Conservation (phyloP, 2,113 vertebrate genomes). For the Pteropus alecto region DNA sequence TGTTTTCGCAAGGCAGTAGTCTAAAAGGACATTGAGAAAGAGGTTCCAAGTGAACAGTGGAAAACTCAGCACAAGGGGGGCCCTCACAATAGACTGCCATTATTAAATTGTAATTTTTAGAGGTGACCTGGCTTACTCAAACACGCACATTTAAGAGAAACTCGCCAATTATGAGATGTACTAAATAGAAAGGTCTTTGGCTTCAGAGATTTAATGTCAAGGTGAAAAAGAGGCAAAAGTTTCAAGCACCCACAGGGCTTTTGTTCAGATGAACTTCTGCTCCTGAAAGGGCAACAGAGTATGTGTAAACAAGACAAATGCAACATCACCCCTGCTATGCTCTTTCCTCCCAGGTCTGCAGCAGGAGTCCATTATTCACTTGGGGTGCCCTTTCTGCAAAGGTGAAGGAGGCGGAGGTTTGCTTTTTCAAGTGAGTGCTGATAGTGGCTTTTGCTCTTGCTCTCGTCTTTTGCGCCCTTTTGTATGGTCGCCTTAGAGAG, state of each 20-base stretch:
- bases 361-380: neutral
- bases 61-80: neutral
- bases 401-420: neutral
- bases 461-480: neutral
- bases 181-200: neutral
- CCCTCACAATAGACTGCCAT: neutral
- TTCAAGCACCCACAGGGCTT: neutral
- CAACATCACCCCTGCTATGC: neutral
- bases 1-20: constrained; percentile 9
- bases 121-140: neutral
- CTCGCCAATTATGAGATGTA: neutral
- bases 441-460: neutral
- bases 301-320: neutral
- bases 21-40: neutral
- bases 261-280: constrained; percentile 21
- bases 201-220: neutral
- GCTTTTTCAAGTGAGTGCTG: neutral
- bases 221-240: constrained; percentile 8
- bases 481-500: neutral
- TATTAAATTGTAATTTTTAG: neutral
- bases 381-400: neutral
- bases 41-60: neutral
- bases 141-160: neutral
- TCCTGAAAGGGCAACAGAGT: neutral
- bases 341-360: neutral